Base-by-base conservation (phyloP, 2,113 vertebrate species). In the Paramormyrops kingsleyae region DNA sequence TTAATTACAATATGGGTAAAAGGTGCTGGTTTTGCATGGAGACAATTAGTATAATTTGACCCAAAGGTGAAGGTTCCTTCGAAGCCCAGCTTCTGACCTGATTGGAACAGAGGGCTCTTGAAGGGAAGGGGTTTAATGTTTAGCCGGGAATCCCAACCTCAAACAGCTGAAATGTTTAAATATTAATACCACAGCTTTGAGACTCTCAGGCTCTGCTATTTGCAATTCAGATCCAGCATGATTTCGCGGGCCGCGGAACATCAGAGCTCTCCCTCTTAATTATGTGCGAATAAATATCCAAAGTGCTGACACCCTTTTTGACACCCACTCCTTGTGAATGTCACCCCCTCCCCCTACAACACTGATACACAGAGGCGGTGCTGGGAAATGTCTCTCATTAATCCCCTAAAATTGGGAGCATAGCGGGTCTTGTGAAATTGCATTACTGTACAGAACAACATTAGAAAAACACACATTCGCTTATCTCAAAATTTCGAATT, bases 151-250 rank as follows among this genome's bases (percentile, higher is more conserved):
- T 66, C 44, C 27, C 42, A 88, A 35, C 62, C 62, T 88, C 62
- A 88, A 88, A 88, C 88, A 88, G 88, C 59, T 74, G 59, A 88
- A 74, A 42, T 74, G 39, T 88, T 88, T 88, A 88, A 88, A 88
- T 44, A 88, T 88, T 88, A 88, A 88, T 88, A 88, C 24, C 8
- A 9, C 88, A 66, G 88, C 44, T 49, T 88, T 44, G 44, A 88
- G 47, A 77, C 46, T 88, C 87, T 88, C 62, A 88, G 44, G 62
- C n/a, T 46, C 46, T 12, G 46, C 44, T 17, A 88, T 88, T 88
- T 88, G 88, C 62, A 88, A 88, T 88, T 70, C 88, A 88, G 59
- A 88, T 88, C 2, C 27, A 27, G 42, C 59, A 70, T 5, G 62
- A 66, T 49, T 49, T 70, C 8, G 44, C 24, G 47, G 59, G 62